Evolutionary conservation across 1,140 invertebrate species (phyloP), one percentile per base, ranked within the genome.

Genomic region (Drosophila auraria): DNA sequence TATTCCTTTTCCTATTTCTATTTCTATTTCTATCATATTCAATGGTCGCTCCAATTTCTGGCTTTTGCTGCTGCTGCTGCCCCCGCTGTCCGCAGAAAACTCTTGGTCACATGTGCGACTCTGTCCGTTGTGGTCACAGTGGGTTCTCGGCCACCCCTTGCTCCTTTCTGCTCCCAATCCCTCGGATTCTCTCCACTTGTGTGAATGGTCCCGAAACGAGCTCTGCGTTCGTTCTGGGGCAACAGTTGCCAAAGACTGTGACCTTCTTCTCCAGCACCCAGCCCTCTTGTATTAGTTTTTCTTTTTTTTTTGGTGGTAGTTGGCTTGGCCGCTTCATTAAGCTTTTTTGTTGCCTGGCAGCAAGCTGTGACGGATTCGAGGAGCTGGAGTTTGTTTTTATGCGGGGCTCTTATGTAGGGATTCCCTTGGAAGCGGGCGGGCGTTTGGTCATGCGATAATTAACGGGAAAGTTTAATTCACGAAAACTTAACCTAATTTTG

Each of bases 231-330:
- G 63, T 44, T 63, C 57, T 68, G 56, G 72, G 73, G 72, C 73
- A 87, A 89, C 84, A 81, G 84, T 87, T 87, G 84, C 81, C 77
- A 81, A 78, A 83, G 83, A 80, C 68, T 87, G 73, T 59, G 81
- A 75, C 84, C 84, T 44, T 36, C 71, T 72, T 17, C 33, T 56
- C 25, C 11, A 3, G 25, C 11, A 15, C 15, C 25, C 17, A 30
- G 3, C 1, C 15, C n/a, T 17, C 45, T 14, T 44, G 20, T 20
- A 9, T 56, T 49, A 20, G 5, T 49, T 17, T 20, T 17, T 30
- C n/a, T 51, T 27, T 3, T 27, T 38, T 33, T 15, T 20, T 49
- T 12, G n/a, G 50, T 64, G 25, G 59, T 68, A 68, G 49, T 40
- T 68, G 49, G 47, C 25, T 50, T 64, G 51, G 77, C 58, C 73